Base-by-base conservation (phyloP, 2,888 invertebrate species). In the Mylabris sibirica region DNA sequence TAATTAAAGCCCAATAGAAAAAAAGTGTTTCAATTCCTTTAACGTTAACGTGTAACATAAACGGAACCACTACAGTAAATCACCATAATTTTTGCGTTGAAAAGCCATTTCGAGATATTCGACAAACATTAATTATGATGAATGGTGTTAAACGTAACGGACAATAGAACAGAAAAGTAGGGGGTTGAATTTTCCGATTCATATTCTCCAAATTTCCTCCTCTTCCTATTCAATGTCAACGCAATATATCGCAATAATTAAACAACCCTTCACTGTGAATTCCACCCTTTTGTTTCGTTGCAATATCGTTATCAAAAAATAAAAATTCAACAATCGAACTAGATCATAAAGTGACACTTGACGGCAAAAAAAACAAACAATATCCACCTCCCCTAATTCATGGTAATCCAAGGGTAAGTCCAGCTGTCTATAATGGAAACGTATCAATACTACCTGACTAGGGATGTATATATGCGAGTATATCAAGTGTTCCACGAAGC, bases 401-500 rank as follows among this genome's bases (percentile, higher is more conserved):
- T 60, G 61, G 62, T 70, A 70, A 67, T 70, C 53, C 59, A 41
- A 65, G 59, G 65, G 70, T 63, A 49, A 20, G 26, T 62, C 70
- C 74, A 74, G 72, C 72, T 74, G 74, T 72, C 66, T 44, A 59
- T 64, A 22, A 70, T 70, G 72, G 73, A 72, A 71, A 71, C 67
- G 72, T 73, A 64, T 67, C 22, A 44, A 61, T 71, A 69, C 70
- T 75, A 76, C 76, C 76, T 75, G 75, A 76, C 75, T 44, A n/a
- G 44, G n/a, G 12, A 35, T 30, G 30, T 30, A 35, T 34, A 38
- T 38, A 3, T 3, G 38, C 38, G 14, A 38, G 38, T 73, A 70
- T 69, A 74, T 75, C 76, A 73, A 76, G 75, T 74, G 76, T 68
- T 71, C 70, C 69, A 67, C 64, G 72, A 67, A 68, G 62, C 75